A percentile compares a stretch with the other conserved stretches of the same genome.
Conservation (phyloP, 2,797 vertebrate species). For the Benthosema pterotum region DNA sequence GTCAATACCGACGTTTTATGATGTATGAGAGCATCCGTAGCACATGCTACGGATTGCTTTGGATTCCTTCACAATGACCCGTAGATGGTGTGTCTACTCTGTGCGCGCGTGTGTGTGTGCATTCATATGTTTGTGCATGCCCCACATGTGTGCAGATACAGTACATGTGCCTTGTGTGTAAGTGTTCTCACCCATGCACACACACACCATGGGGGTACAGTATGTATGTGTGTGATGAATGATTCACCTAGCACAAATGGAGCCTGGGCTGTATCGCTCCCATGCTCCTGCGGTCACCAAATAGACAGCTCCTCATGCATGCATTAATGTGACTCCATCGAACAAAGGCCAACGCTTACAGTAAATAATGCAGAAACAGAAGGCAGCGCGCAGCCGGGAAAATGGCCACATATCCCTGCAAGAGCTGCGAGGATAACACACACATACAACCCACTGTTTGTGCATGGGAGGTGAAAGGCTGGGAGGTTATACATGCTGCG, state of each 20-base stretch:
- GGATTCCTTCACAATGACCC: constrained; percentile 20
- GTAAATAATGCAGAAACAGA: constrained; percentile 72
- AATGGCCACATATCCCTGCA: constrained; percentile 10
- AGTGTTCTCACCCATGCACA: too few species aligned
- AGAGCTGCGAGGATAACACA: constrained; percentile 17
- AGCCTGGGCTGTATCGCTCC: constrained; percentile 63
- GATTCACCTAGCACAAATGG: constrained; percentile 73
- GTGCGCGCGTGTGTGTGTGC: not conserved
- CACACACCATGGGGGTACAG: not conserved
- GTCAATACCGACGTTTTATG: constrained; percentile 63
- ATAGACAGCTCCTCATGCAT: constrained; percentile 73
- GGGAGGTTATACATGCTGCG: constrained; percentile 29
- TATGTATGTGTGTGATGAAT: constrained; percentile 52
- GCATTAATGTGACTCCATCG: constrained; percentile 67
- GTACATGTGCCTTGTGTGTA: too few species aligned
- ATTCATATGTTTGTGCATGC: not conserved
- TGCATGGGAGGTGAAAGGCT: constrained; percentile 11
- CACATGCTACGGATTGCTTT: constrained; percentile 50
- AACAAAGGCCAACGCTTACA: constrained; percentile 67
- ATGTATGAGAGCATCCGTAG: constrained; percentile 46
- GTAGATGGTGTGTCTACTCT: constrained; percentile 23
- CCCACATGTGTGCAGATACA: constrained; percentile 1
- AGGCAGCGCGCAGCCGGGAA: constrained; percentile 39
- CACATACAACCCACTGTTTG: too few species aligned
- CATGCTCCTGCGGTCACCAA: constrained; percentile 66